phyloP scores from a whole-genome alignment of 1,140 invertebrate species.

The Plectrocnemia conspersa region DNA sequence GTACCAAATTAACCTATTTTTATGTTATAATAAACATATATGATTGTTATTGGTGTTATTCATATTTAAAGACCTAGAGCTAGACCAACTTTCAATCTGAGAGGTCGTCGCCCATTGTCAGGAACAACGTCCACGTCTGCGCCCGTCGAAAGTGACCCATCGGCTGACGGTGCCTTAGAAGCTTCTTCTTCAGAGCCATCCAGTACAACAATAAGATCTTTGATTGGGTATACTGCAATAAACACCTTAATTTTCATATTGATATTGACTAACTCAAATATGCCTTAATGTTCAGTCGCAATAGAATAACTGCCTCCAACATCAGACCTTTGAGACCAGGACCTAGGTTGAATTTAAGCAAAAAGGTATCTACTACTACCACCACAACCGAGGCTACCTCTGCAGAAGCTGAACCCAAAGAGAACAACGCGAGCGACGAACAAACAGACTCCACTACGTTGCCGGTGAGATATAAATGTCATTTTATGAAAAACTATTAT shows the following conservation, averaged over 20 bases:
- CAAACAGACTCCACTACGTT: conserved; percentile 10
- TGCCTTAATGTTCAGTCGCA: too few species aligned
- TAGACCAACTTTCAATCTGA: conserved; percentile 23
- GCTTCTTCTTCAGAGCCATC: conserved; percentile 15
- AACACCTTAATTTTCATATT: neutral
- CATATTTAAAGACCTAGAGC: conserved; percentile 13
- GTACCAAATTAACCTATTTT: neutral
- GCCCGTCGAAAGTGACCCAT: neutral
- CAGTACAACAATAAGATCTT: conserved; percentile 20
- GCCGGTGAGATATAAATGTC: too few species aligned
- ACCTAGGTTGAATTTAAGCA: conserved; percentile 23
- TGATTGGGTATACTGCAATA: conserved; percentile 26
- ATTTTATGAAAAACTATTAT: too few species aligned
- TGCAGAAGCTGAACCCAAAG: conserved; percentile 20
- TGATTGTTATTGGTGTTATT: neutral
- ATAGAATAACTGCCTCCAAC: too few species aligned
- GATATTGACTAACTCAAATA: too few species aligned
- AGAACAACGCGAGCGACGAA: conserved; percentile 4
- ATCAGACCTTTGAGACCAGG: conserved; percentile 25
- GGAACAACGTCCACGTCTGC: conserved; percentile 21
- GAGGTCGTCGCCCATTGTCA: conserved; percentile 24
- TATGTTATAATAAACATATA: neutral
- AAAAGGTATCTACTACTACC: neutral
- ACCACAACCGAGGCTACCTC: conserved; percentile 18
- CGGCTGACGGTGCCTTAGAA: conserved; percentile 7